Evolutionary conservation across 2,888 invertebrate species (phyloP).

Genomic region (Nomada hirtipes): DNA sequence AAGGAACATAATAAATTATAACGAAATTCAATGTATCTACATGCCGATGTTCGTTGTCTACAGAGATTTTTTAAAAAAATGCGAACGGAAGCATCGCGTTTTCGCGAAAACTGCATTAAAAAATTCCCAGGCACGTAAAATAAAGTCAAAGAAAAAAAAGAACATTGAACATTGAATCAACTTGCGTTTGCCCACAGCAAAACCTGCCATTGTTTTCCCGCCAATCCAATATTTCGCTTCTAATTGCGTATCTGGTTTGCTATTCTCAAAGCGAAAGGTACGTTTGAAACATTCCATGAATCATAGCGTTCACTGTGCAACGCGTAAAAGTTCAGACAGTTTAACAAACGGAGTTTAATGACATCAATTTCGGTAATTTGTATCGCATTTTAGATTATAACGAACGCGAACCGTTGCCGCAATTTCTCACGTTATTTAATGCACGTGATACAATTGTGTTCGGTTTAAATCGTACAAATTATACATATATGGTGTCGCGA

Average conservation of each 20-base stretch:
- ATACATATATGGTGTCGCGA: conserved; percentile 26
- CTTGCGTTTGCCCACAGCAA: too few species aligned
- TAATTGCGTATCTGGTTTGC: not conserved
- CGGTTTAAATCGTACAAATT: conserved; percentile 37
- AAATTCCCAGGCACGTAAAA: too few species aligned
- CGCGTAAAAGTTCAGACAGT: not conserved
- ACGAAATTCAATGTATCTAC: too few species aligned
- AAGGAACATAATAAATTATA: too few species aligned
- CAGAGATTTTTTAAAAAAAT: too few species aligned
- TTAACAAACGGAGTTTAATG: not conserved
- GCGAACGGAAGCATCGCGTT: too few species aligned
- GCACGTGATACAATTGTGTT: conserved; percentile 15
- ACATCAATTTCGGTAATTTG: conserved; percentile 2
- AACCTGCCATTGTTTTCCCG: too few species aligned
- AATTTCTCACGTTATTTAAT: conserved; percentile 28
- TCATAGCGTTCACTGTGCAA: too few species aligned
- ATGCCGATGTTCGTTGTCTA: too few species aligned
- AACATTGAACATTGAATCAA: too few species aligned
- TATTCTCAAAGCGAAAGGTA: not conserved
- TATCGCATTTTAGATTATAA: not conserved
- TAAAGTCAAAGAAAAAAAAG: too few species aligned
- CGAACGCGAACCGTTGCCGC: conserved; percentile 10
- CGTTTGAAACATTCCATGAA: not conserved
- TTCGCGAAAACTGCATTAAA: too few species aligned
- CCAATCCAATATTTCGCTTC: not conserved